Evolutionary conservation across 2,797 vertebrate genomes (phyloP).

Genomic region (Nothura maculosa): DNA sequence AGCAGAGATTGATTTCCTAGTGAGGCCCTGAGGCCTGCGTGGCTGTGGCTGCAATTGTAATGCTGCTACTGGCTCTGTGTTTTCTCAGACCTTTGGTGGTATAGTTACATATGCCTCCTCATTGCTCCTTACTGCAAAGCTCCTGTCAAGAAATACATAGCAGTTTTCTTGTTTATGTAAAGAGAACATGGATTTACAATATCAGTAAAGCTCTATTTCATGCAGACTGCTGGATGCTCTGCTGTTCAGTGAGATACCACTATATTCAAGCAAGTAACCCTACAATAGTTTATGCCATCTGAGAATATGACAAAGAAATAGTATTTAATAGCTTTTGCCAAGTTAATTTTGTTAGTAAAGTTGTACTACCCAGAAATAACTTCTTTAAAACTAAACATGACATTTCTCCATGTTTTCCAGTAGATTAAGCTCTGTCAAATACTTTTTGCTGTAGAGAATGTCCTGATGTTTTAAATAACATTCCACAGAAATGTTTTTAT

Average conservation of each 20-base stretch:
- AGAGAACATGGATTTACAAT: neutral
- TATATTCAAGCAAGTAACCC: neutral
- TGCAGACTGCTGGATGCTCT: neutral
- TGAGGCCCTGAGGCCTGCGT: neutral
- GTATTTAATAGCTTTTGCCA: neutral
- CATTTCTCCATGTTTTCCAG: neutral
- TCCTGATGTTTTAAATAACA: neutral
- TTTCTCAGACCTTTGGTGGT: neutral
- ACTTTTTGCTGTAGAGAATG: neutral
- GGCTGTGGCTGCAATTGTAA: neutral
- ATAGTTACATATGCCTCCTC: neutral
- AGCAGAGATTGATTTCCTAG: neutral
- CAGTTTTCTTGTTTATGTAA: neutral
- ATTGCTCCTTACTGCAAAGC: neutral
- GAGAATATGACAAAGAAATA: neutral
- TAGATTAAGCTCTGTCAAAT: neutral
- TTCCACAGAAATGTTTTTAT: neutral
- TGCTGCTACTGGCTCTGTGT: neutral
- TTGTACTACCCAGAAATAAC: neutral
- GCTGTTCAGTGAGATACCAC: neutral
- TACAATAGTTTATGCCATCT: neutral
- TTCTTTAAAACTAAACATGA: conserved; percentile 4
- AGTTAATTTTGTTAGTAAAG: neutral
- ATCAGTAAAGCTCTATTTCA: neutral
- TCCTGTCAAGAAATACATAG: neutral